phyloP scores from a whole-genome alignment of 2,888 invertebrate species.

The Onthophagus sagittarius region DNA sequence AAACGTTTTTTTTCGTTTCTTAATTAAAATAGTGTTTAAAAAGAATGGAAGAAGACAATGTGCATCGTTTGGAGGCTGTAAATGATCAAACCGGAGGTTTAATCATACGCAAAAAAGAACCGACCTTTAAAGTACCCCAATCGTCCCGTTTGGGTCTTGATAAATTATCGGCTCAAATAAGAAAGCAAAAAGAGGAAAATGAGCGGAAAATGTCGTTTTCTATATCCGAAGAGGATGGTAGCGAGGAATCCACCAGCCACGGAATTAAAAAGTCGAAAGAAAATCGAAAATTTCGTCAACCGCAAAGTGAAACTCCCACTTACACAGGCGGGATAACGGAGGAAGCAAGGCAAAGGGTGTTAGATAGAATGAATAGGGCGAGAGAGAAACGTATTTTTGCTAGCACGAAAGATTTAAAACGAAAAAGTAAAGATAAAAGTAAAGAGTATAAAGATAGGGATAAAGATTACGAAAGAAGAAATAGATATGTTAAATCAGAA shows the following conservation, averaged over 20 bases:
- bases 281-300: slow-evolving; percentile 68
- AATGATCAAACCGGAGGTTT: slow-evolving; percentile 64
- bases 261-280: slow-evolving; percentile 38
- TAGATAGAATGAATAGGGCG: slow-evolving; percentile 55
- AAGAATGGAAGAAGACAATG: slow-evolving; percentile 51
- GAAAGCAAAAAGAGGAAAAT: slow-evolving; percentile 58
- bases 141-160: slow-evolving; percentile 79
- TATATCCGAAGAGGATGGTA: slow-evolving; percentile 50
- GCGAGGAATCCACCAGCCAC: slow-evolving; percentile 37
- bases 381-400: slow-evolving; percentile 69
- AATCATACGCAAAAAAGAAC: slow-evolving; percentile 65
- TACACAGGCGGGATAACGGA: slow-evolving; percentile 89
- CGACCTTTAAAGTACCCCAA: slow-evolving; percentile 72
- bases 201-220: slow-evolving; percentile 66
- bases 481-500: slow-evolving; percentile 17
- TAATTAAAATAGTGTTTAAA: background rate
- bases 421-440: slow-evolving; percentile 25
- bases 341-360: slow-evolving; percentile 68
- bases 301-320: slow-evolving; percentile 87
- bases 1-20: background rate
- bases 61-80: slow-evolving; percentile 69
- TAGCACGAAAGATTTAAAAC: slow-evolving; percentile 56
- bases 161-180: slow-evolving; percentile 74
- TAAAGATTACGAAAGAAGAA: slow-evolving; percentile 36
- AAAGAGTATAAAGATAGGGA: slow-evolving; percentile 44